phyloP scores from a whole-genome alignment of 23 tunicate genomes.

The Halocynthia roretzi region DNA sequence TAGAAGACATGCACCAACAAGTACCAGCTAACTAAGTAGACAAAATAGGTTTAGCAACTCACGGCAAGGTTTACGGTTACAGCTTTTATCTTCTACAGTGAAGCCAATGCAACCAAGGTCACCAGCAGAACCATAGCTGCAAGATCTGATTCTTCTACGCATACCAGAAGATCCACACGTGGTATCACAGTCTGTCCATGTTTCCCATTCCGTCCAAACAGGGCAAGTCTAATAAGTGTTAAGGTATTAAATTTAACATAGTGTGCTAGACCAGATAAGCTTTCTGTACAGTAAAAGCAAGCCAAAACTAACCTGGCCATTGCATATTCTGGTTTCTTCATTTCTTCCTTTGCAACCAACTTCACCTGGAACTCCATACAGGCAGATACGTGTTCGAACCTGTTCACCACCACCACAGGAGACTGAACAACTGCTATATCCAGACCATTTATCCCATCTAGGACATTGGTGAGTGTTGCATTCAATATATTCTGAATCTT shows the following conservation, averaged over 20 bases:
- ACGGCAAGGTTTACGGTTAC: conserved; percentile 25
- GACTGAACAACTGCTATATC: conserved; percentile 48
- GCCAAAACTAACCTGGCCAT: conserved; percentile 15
- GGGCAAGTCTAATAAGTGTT: conserved; percentile 33
- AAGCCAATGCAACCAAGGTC: conserved; percentile 19
- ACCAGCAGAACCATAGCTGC: conserved; percentile 18
- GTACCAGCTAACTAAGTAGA: conserved; percentile 1
- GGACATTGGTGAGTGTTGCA: conserved; percentile 43
- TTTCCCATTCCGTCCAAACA: conserved; percentile 9
- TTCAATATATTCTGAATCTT: conserved; percentile 16
- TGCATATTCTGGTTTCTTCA: conserved; percentile 22
- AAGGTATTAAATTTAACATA: neutral
- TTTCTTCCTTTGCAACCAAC: conserved; percentile 5
- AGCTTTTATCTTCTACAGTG: conserved; percentile 13
- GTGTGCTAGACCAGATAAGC: neutral
- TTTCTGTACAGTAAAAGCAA: neutral
- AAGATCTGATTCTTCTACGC: conserved; percentile 29
- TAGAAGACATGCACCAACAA: neutral
- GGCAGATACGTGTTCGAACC: conserved; percentile 8
- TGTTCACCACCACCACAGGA: conserved; percentile 59
- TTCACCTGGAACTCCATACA: conserved; percentile 26
- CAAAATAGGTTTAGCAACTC: conserved; percentile 1
- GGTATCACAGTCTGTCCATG: conserved; percentile 13
- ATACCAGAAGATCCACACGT: conserved; percentile 13
- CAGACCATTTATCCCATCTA: conserved; percentile 51